Evolutionary conservation across 2,797 vertebrate species (phyloP).

Genomic region (Schizothorax lantsangensis): DNA sequence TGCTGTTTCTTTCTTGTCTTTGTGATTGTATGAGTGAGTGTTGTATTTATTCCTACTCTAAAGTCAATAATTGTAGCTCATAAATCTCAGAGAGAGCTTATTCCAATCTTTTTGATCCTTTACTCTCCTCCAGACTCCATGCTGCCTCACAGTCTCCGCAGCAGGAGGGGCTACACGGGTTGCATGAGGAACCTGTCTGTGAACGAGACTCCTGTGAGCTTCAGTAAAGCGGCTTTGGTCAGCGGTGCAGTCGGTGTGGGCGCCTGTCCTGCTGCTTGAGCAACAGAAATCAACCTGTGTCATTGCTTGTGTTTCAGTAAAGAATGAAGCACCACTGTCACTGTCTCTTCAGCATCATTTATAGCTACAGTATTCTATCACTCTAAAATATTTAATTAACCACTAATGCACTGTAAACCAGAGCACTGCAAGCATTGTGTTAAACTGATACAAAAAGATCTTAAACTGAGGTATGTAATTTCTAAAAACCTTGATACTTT

Average conservation of each 20-base stretch:
- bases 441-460: background rate
- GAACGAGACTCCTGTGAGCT: conserved; percentile 84
- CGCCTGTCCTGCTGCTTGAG: conserved; percentile 84
- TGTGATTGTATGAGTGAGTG: background rate
- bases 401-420: background rate
- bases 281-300: background rate
- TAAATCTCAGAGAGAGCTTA: background rate
- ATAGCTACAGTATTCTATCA: conserved; percentile 8
- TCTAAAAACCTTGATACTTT: background rate
- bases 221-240: conserved; percentile 87
- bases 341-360: conserved; percentile 3
- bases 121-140: conserved; percentile 77
- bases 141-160: conserved; percentile 79
- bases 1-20: background rate
- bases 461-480: background rate
- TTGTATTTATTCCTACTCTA: background rate
- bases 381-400: background rate
- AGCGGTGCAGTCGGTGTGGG: conserved; percentile 90
- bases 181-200: conserved; percentile 90
- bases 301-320: background rate
- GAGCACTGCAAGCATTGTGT: background rate
- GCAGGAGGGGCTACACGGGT: conserved; percentile 84
- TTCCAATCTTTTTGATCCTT: background rate
- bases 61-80: background rate
- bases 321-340: background rate